Evolutionary conservation across 1,140 invertebrate species (phyloP), one percentile per base, ranked within the genome.

Genomic region (Aphidius ervi): DNA sequence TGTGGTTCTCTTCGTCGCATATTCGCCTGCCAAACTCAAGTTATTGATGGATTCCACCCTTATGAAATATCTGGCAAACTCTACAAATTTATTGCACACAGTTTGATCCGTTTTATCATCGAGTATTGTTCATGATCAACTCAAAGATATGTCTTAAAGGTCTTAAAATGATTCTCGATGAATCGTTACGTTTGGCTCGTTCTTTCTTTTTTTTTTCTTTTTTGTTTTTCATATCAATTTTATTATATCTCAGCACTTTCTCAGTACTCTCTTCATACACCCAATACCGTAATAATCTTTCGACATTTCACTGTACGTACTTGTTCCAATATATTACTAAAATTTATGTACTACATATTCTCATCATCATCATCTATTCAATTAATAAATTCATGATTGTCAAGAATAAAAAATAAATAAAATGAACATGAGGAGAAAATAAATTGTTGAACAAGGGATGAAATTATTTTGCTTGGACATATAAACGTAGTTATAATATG

Each of bases 31-130:
- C 50, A 9, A 53, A 58, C 53, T 56, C 56, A 57, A 58, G 69
- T 79, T 80, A 79, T 80, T 79, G 78, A 80, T 79, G 78, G 76
- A 80, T 80, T 78, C 74, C 72, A 74, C 77, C 77, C 73, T 78
- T 80, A 79, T 80, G 77, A 79, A 79, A 80, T 79, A 80, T 78
- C 75, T 78, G 66, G 63, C 59, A 72, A 70, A 64, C 68, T 57
- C 70, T 73, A 77, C 73, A 72, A 78, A 80, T 80, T 80, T 80
- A 80, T 79, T 78, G 75, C 75, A 61, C 65, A 68, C 69, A 71
- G 72, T 75, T 78, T 69, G 69, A 73, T 16, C 66, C 72, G 72
- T 74, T 72, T 79, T 79, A 78, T 78, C 78, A 75, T 75, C 70
- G 68, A 56, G 58, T 74, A 77, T 80, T 79, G 74, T 78, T 73